phyloP scores from a whole-genome alignment of 2,113 vertebrate species.

The Rhea pennata region DNA sequence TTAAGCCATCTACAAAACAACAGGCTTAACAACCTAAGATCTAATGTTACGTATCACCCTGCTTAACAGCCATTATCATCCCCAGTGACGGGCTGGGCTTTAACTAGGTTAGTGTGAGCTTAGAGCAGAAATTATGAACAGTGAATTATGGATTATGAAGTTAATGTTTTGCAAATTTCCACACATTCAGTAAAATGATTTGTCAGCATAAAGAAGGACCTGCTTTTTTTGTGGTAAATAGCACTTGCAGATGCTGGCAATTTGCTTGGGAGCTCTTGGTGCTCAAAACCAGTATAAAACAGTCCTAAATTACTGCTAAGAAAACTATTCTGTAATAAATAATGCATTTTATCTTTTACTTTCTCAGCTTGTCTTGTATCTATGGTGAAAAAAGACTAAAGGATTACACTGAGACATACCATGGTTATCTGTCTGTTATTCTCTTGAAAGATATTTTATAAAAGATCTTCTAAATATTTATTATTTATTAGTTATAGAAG shows the following conservation, averaged over 20 bases:
- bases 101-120: slow-evolving; percentile 50
- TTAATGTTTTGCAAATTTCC: background rate
- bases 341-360: background rate
- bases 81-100: background rate
- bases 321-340: background rate
- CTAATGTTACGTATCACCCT: background rate
- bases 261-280: background rate
- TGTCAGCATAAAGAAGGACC: background rate
- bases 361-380: background rate
- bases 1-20: slow-evolving; percentile 36
- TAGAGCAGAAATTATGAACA: slow-evolving; percentile 13
- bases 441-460: background rate
- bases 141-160: background rate
- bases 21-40: slow-evolving; percentile 10
- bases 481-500: background rate
- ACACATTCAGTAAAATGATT: background rate
- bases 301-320: background rate
- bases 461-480: background rate
- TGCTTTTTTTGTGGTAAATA: background rate
- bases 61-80: background rate
- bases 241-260: background rate
- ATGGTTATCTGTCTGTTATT: background rate
- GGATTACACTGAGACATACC: background rate
- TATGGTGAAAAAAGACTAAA: background rate
- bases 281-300: background rate